Evolutionary conservation across 2,797 vertebrate species (phyloP).

Genomic region (Nyctalus aviator): DNA sequence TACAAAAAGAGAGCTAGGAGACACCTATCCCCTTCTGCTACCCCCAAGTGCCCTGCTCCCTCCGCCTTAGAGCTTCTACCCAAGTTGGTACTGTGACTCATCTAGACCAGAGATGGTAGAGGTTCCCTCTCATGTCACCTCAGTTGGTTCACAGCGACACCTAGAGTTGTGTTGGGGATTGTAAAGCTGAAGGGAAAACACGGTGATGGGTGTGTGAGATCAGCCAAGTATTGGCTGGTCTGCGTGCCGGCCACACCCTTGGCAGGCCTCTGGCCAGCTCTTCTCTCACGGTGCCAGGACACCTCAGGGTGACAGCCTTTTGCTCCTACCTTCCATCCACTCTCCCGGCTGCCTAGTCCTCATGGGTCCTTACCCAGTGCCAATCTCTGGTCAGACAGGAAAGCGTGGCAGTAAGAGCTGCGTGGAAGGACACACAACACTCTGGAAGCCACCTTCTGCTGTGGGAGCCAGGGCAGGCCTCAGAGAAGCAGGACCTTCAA

Average conservation of each 20-base stretch:
- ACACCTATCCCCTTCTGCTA: neutral
- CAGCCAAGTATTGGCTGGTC: neutral
- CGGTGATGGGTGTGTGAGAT: neutral
- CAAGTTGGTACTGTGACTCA: neutral
- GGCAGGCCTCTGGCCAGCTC: neutral
- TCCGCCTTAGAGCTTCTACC: neutral
- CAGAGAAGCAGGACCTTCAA: neutral
- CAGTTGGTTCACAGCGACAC: neutral
- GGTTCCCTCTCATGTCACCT: neutral
- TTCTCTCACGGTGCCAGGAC: neutral
- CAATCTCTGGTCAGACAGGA: neutral
- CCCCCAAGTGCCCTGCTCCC: neutral
- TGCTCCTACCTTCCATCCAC: neutral
- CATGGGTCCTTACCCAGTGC: neutral
- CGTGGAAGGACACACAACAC: neutral
- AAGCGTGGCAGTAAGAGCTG: neutral
- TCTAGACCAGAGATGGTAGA: neutral
- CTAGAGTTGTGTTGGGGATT: neutral
- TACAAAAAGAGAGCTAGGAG: neutral
- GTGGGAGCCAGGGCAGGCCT: neutral
- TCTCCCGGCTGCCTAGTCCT: neutral
- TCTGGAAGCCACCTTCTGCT: neutral
- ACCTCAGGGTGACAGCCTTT: neutral
- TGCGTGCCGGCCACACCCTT: neutral
- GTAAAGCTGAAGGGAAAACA: neutral